These are phyloP conservation scores for Brachypterus glaber DNA, from an alignment of 2,888 invertebrate genomes.

Conservation along the genomic window DNA sequence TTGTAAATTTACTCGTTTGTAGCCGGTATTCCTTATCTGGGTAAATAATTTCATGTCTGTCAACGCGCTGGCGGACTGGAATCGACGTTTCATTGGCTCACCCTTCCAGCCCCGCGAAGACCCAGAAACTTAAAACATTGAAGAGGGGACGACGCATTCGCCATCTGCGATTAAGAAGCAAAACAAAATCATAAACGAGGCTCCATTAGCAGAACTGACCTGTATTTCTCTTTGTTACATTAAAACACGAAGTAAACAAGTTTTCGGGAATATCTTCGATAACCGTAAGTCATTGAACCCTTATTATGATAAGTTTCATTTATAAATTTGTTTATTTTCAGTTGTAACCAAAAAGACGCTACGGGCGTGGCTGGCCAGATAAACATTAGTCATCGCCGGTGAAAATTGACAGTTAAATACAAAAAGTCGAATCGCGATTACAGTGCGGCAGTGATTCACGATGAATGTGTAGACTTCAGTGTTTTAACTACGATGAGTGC, in stretches of 20 bases:
- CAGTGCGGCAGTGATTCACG: slow-evolving; percentile 13
- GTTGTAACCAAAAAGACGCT: slow-evolving; percentile 24
- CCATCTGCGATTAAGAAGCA: too few relatives aligned
- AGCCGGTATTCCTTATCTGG: too few relatives aligned
- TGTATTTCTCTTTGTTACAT: slow-evolving; percentile 22
- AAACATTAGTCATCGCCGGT: slow-evolving; percentile 37
- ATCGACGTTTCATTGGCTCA: too few relatives aligned
- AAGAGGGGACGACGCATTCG: too few relatives aligned
- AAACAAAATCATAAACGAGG: too few relatives aligned
- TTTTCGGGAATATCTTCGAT: too few relatives aligned
- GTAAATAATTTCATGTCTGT: too few relatives aligned
- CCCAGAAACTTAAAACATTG: slow-evolving; percentile 19
- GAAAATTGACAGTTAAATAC: slow-evolving; percentile 25
- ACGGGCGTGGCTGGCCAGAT: slow-evolving; percentile 40
- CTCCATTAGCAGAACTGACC: slow-evolving; percentile 24
- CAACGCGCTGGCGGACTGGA: too few relatives aligned
- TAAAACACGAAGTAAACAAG: slow-evolving; percentile 19
- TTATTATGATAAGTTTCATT: slow-evolving; percentile 5
- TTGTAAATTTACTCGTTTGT: too few relatives aligned
- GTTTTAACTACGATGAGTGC: slow-evolving; percentile 35
- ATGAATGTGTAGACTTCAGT: slow-evolving; percentile 11
- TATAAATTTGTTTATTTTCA: slow-evolving; percentile 9
- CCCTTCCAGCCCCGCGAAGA: too few relatives aligned
- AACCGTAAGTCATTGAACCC: too few relatives aligned
- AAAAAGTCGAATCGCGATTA: slow-evolving; percentile 18